Base-by-base conservation (phyloP, 2,888 invertebrate species). In the Acleris laterana region DNA sequence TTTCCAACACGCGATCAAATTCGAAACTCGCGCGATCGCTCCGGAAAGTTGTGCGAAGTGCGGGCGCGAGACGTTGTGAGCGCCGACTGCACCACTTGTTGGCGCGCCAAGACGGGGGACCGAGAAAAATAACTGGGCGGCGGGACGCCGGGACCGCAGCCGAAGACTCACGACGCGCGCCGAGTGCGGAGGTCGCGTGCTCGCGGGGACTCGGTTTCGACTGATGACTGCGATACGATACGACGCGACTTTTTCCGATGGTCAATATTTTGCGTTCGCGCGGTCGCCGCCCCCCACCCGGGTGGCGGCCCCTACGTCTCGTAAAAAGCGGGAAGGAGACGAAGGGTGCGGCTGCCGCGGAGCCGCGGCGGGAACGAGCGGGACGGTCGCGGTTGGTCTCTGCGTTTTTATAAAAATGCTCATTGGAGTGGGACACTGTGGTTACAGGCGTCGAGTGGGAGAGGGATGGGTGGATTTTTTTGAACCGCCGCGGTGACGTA, bases 221-320 rank as follows among this genome's bases (percentile, higher is more conserved):
- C 93, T 93, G 93, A 93, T 93, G 93, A 90, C 91, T 93, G 92
- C 90, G 93, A 93, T 93, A 91, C 90, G 93, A 93, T 93, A 91
- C 92, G 93, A 90, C 88, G 90, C 90, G 92, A 92, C 92, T 93
- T 93, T 93, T 93, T 93, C 93, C 93, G 90, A 93, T 93, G 93
- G 93, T 93, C 93, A 93, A 93, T 93, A 93, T 93, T 93, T 93
- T 90, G 93, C 91, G 93, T 93, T 93, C 90, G 89, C 91, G 90
- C 86, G 90, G 90, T 91, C 89, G 88, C 90, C 91, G 89, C 92
- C 90, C 86, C 90, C 77, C 91, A 88, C 90, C 84, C 89, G 88
- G 89, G 89, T 85, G 80, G 82, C 75, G 89, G 89, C 89, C 91
- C 90, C 93, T 89, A 83, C 90, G 93, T 93, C 93, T 93, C 93